Conservation (phyloP, 1,140 invertebrate species). For the Drosophila insularis region DNA sequence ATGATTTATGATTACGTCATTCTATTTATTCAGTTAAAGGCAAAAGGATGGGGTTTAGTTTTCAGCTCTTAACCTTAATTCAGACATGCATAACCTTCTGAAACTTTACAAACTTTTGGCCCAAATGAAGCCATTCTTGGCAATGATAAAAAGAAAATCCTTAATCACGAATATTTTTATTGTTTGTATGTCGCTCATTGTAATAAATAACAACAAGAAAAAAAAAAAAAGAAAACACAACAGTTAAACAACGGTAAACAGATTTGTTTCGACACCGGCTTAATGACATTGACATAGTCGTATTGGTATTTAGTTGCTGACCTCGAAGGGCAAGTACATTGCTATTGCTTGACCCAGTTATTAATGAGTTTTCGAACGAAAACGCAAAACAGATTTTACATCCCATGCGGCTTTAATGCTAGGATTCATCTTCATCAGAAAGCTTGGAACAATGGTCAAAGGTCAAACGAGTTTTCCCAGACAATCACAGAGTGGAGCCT, state of each 20-base stretch:
- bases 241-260: background rate
- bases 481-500: background rate
- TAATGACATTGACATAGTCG: constrained; percentile 1
- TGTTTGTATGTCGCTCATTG: too few species aligned
- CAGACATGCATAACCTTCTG: too few species aligned
- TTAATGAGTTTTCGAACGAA: background rate
- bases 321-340: background rate
- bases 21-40: too few species aligned
- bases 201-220: background rate
- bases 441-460: background rate
- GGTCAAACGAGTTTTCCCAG: too few species aligned
- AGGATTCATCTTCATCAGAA: background rate
- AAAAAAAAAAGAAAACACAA: background rate
- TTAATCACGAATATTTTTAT: too few species aligned
- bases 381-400: background rate
- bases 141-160: too few species aligned
- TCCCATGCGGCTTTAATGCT: background rate
- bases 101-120: too few species aligned
- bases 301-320: background rate
- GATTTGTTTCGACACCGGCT: background rate
- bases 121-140: too few species aligned
- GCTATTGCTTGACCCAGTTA: constrained; percentile 16
- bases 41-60: too few species aligned
- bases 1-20: too few species aligned
- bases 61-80: too few species aligned